Conservation (phyloP, 2,888 invertebrate genomes). For the Lithophane socia region DNA sequence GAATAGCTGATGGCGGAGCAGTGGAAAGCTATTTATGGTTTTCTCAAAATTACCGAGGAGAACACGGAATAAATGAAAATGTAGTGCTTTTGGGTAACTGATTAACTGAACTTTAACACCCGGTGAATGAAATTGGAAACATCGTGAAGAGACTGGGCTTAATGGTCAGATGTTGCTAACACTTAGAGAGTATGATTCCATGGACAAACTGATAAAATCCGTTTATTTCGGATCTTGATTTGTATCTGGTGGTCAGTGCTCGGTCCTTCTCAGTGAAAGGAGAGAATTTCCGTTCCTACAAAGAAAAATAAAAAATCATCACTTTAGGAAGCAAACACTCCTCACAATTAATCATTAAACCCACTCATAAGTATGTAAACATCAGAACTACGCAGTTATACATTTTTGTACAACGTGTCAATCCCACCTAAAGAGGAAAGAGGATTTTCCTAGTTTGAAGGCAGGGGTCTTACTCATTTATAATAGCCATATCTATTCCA, state of each 20-base stretch:
- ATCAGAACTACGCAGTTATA: no score
- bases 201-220: neutral
- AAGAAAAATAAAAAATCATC: neutral
- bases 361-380: no score
- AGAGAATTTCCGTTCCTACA: neutral
- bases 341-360: no score
- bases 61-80: slow-evolving; percentile 24
- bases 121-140: neutral
- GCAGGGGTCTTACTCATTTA: no score
- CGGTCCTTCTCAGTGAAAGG: neutral
- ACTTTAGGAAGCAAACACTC: neutral
- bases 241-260: neutral
- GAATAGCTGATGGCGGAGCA: slow-evolving; percentile 52
- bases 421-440: no score
- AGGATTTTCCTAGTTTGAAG: no score
- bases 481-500: no score
- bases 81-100: slow-evolving; percentile 10
- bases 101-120: slow-evolving; percentile 9
- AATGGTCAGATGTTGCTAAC: neutral
- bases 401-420: no score
- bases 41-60: slow-evolving; percentile 23
- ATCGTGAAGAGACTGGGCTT: neutral
- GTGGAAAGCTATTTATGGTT: slow-evolving; percentile 48
- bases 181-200: neutral
- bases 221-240: slow-evolving; percentile 25